Conservation (phyloP, 2,113 vertebrate species). For the Dromaius novaehollandiae region DNA sequence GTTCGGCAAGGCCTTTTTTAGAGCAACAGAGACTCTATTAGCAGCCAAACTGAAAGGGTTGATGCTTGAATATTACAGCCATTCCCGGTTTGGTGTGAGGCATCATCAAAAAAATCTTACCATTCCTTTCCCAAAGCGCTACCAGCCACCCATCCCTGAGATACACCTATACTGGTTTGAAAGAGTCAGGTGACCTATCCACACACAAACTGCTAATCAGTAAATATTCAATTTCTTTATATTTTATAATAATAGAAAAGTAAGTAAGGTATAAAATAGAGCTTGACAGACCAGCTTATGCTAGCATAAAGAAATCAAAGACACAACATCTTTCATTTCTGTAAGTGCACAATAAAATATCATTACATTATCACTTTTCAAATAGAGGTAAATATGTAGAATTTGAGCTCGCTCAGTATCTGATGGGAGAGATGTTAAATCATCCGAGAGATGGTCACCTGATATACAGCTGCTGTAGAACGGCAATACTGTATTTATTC, state of each 20-base stretch:
- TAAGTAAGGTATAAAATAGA: background rate
- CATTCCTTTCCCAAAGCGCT: background rate
- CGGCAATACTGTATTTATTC: background rate
- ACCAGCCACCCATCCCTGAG: background rate
- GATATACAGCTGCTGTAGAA: background rate
- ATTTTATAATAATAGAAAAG: background rate
- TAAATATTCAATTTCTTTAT: background rate
- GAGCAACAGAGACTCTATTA: background rate
- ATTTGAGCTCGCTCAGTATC: accelerated
- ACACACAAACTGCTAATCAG: background rate
- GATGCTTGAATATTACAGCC: background rate
- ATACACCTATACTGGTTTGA: background rate
- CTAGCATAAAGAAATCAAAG: background rate
- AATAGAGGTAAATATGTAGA: background rate
- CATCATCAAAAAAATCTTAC: background rate
- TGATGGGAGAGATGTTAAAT: background rate
- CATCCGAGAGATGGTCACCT: background rate
- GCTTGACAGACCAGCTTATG: background rate
- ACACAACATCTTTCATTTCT: background rate
- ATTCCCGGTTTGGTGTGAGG: background rate
- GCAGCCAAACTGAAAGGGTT: background rate
- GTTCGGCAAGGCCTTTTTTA: background rate
- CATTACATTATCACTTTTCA: background rate
- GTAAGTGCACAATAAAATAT: background rate
- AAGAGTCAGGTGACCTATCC: background rate